phyloP scores from a whole-genome alignment of 2,888 invertebrate species.

The Silvanus unidentatus region DNA sequence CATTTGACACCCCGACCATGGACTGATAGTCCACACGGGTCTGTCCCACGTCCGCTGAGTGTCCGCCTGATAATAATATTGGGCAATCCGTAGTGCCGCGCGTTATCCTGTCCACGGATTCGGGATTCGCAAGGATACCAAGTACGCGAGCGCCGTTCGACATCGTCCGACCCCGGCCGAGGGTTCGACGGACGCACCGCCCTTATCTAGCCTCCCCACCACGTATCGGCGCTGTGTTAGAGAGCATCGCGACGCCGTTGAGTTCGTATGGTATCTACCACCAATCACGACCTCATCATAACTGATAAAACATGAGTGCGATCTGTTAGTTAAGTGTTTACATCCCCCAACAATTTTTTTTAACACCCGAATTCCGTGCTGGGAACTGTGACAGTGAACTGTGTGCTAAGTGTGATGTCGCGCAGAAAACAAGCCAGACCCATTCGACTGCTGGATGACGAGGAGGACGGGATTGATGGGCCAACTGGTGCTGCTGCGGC shows the following conservation, averaged over 20 bases:
- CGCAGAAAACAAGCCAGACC: constrained; percentile 53
- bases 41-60: too few species aligned
- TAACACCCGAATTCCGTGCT: not conserved
- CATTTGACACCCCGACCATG: constrained; percentile 3
- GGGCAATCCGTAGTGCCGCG: not conserved
- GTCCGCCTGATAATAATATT: too few species aligned
- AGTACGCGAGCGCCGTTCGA: constrained; percentile 34
- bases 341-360: constrained; percentile 1
- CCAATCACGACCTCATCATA: constrained; percentile 37
- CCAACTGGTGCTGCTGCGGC: constrained; percentile 26
- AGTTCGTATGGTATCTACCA: constrained; percentile 42
- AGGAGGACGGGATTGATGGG: constrained; percentile 34
- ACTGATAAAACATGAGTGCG: constrained; percentile 32
- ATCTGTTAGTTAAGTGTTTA: constrained; percentile 24
- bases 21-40: constrained; percentile 12
- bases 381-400: constrained; percentile 32
- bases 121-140: constrained; percentile 26
- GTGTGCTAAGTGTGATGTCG: constrained; percentile 47
- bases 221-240: constrained; percentile 42
- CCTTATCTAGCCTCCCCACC: constrained; percentile 45
- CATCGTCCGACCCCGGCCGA: constrained; percentile 39
- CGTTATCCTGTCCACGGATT: too few species aligned
- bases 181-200: constrained; percentile 44
- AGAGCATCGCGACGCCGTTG: constrained; percentile 47
- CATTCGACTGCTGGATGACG: constrained; percentile 50